Conservation (phyloP, 2,888 invertebrate genomes). For the Epirrhoe alternata region DNA sequence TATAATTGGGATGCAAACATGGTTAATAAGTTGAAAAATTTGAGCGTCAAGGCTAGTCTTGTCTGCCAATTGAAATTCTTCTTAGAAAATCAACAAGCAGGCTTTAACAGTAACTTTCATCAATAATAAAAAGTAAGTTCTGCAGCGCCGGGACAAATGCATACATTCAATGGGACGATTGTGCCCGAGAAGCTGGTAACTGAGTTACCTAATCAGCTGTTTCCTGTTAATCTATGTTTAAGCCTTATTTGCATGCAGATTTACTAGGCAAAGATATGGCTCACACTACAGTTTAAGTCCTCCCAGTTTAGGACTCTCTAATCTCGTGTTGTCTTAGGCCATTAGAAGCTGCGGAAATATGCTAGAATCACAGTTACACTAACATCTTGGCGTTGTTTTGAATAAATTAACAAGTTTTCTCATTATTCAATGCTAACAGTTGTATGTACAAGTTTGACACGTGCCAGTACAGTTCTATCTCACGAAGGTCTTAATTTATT, state of each 20-base stretch:
- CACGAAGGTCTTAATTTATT: no score
- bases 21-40: no score
- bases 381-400: constrained; percentile 24
- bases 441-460: constrained; percentile 22
- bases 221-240: constrained; percentile 25
- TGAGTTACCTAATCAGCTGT: constrained; percentile 1
- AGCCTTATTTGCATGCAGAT: constrained; percentile 62
- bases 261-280: constrained; percentile 44
- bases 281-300: constrained; percentile 29
- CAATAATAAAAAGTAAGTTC: no score
- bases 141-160: no score
- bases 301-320: constrained; percentile 37
- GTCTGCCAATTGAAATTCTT: no score
- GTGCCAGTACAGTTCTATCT: no score
- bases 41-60: no score
- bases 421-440: constrained; percentile 23
- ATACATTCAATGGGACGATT: no score
- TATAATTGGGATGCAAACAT: no score
- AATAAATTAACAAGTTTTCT: constrained; percentile 29
- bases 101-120: no score
- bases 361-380: constrained; percentile 20
- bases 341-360: constrained; percentile 25
- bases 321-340: constrained; percentile 32
- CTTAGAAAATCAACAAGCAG: no score
- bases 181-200: neutral